Percentiles rank a stretch among this genome's conserved stretches.
Conservation (phyloP, 1,140 invertebrate species). For the Drosophila aff. region DNA sequence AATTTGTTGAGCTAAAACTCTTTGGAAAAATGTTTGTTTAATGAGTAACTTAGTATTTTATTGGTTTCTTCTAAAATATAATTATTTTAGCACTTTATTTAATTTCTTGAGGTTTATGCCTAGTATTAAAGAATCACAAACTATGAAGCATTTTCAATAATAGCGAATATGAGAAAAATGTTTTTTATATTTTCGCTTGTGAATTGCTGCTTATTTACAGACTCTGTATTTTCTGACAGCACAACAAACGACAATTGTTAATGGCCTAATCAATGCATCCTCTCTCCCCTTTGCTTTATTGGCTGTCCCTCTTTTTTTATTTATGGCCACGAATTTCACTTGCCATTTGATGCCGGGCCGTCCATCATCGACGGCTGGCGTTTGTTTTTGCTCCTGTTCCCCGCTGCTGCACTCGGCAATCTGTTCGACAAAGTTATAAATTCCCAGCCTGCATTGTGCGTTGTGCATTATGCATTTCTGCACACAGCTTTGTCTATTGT, state of each 20-base stretch:
- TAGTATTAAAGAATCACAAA: too few relatives aligned
- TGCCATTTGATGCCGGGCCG: conserved; percentile 57
- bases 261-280: conserved; percentile 55
- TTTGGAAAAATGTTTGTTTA: too few relatives aligned
- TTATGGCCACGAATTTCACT: conserved; percentile 75
- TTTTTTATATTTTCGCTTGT: neutral
- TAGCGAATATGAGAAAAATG: neutral
- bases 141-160: neutral
- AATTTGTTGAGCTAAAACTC: neutral
- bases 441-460: conserved; percentile 61
- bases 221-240: neutral
- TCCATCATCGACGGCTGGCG: conserved; percentile 62
- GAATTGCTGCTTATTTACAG: neutral
- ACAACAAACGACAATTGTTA: conserved; percentile 38
- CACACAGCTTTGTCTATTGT: conserved; percentile 39
- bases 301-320: conserved; percentile 48
- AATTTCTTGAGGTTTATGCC: too few relatives aligned
- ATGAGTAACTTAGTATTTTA: too few relatives aligned
- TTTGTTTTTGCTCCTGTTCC: conserved; percentile 49
- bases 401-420: conserved; percentile 49
- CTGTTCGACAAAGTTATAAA: conserved; percentile 74
- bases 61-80: neutral
- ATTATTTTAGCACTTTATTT: neutral
- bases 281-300: conserved; percentile 20
- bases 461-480: conserved; percentile 49